Percentiles rank a stretch among this genome's conserved stretches.
These are phyloP conservation scores for Cliona cf. orientalis DNA, from an alignment of 37 sponge, comb jelly and placozoan genomes.

Conservation along the genomic window DNA sequence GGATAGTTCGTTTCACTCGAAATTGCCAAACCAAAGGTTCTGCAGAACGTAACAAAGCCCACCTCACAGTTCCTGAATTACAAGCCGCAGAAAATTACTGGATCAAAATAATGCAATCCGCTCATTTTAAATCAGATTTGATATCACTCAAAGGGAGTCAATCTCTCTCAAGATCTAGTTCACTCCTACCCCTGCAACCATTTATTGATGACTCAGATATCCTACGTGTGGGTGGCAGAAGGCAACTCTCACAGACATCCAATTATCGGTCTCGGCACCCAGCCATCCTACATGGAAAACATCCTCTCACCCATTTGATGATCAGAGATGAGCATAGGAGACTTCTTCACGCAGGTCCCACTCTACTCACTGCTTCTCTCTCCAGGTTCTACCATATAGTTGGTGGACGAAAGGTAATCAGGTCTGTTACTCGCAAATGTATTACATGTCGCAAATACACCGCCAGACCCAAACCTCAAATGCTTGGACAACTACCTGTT, in stretches of 20 bases:
- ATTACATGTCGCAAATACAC: constrained; percentile 11
- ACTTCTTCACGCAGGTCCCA: constrained; percentile 26
- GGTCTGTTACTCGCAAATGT: constrained; percentile 15
- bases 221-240: constrained; percentile 20
- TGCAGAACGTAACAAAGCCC: neutral
- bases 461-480: constrained; percentile 24
- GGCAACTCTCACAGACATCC: constrained; percentile 14
- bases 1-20: constrained; percentile 29
- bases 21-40: neutral
- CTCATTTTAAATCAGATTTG: constrained; percentile 26
- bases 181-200: constrained; percentile 12
- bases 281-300: constrained; percentile 21
- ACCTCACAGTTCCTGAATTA: constrained; percentile 23
- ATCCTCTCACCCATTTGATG: constrained; percentile 23
- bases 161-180: constrained; percentile 4
- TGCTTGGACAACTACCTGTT: constrained; percentile 27
- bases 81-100: constrained; percentile 33
- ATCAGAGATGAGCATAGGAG: constrained; percentile 10
- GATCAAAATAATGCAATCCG: constrained; percentile 25
- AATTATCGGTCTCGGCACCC: constrained; percentile 6
- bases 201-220: constrained; percentile 7
- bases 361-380: constrained; percentile 26
- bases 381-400: constrained; percentile 15
- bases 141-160: neutral
- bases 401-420: constrained; percentile 12